These are phyloP conservation scores for Eurytoma californica DNA, from an alignment of 2,888 invertebrate genomes.

Conservation along the genomic window DNA sequence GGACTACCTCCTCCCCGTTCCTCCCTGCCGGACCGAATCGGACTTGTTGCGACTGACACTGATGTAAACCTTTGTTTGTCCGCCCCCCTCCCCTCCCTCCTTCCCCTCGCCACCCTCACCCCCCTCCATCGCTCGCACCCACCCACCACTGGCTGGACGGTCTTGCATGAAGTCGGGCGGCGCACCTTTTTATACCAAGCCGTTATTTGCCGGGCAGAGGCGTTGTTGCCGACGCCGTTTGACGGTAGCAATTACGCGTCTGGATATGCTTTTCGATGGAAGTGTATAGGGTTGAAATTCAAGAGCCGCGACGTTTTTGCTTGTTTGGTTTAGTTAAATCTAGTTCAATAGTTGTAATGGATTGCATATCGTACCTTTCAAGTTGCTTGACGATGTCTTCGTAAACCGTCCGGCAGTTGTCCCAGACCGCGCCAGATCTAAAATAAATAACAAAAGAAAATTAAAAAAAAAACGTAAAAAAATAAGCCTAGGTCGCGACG, in stretches of 20 bases:
- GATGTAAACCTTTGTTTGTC: constrained; percentile 74
- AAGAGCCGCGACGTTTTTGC: neutral
- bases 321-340: neutral
- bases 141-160: neutral
- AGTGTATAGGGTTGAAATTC: no score
- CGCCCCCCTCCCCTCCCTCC: constrained; percentile 58
- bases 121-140: constrained; percentile 12
- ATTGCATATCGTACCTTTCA: constrained; percentile 84
- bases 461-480: constrained; percentile 34
- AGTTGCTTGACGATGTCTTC: constrained; percentile 96
- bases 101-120: constrained; percentile 56
- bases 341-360: no score
- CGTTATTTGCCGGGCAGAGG: no score
- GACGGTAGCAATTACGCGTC: no score
- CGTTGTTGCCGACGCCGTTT: no score
- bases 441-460: constrained; percentile 58
- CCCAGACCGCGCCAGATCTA: constrained; percentile 83
- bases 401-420: constrained; percentile 95
- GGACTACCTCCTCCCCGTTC: constrained; percentile 26
- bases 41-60: constrained; percentile 76
- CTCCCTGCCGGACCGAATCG: constrained; percentile 52
- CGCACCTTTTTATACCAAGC: no score
- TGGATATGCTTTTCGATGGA: no score
- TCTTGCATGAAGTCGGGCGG: no score
- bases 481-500: neutral